Conservation (phyloP, 2,888 invertebrate genomes). For the Hyposoter didymator region DNA sequence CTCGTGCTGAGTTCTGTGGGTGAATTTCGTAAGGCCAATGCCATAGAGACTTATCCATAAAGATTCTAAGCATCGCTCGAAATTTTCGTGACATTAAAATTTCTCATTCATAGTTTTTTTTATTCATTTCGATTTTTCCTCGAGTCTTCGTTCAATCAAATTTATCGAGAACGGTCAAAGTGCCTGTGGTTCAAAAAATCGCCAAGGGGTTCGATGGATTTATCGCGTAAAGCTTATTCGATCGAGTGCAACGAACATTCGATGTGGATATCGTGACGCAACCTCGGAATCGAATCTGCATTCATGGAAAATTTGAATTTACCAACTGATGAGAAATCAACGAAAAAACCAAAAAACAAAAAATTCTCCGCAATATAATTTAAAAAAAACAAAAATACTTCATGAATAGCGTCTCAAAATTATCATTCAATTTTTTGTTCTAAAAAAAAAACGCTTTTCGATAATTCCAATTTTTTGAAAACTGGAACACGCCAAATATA, state of each 20-base stretch:
- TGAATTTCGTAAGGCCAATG: constrained; percentile 54
- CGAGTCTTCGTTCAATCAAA: neutral
- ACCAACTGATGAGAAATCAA: neutral
- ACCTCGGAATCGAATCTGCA: neutral
- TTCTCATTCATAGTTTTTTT: neutral
- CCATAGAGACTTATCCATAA: constrained; percentile 25
- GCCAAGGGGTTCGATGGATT: neutral
- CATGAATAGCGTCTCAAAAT: neutral
- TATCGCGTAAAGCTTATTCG: neutral
- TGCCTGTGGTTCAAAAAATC: neutral
- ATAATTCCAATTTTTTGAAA: neutral
- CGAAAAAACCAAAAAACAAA: neutral
- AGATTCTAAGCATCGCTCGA: neutral
- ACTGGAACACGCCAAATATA: neutral
- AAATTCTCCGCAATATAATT: neutral
- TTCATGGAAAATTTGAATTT: neutral
- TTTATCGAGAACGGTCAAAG: neutral
- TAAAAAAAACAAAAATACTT: neutral
- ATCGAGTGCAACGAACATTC: neutral
- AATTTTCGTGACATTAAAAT: neutral
- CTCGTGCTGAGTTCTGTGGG: constrained; percentile 25
- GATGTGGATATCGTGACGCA: neutral
- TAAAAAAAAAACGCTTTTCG: neutral
- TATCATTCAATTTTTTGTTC: neutral
- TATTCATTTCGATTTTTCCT: neutral